These are phyloP conservation scores for Melanogrammus aeglefinus DNA, from an alignment of 2,797 vertebrate species.

Conservation along the genomic window DNA sequence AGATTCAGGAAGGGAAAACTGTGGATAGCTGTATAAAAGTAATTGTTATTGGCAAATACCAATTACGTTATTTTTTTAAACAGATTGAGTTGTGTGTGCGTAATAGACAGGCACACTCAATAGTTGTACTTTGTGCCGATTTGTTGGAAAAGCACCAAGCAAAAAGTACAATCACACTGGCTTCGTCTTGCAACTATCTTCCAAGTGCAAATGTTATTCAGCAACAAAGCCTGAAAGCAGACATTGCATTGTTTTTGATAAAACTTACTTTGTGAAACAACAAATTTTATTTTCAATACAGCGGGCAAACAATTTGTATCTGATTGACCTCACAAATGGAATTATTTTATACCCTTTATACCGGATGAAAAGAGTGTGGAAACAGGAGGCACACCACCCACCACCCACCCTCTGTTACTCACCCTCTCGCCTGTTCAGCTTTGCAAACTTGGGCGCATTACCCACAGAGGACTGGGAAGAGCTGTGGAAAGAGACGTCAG, in stretches of 20 bases:
- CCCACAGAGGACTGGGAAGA: conserved; percentile 81
- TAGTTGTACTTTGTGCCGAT: background rate
- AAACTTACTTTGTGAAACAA: background rate
- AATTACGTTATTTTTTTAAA: background rate
- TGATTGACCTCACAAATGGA: background rate
- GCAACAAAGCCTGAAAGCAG: background rate
- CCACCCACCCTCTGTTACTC: conserved; percentile 52
- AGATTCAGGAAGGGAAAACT: background rate
- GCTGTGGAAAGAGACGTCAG: conserved; percentile 78
- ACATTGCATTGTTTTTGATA: background rate
- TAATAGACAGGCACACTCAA: background rate
- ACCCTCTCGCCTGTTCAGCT: conserved; percentile 91
- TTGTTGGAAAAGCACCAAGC: no score
- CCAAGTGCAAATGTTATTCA: background rate
- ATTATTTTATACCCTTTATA: no score
- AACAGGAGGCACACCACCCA: background rate
- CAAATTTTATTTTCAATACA: background rate
- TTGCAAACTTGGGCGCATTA: conserved; percentile 80
- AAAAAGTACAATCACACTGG: background rate
- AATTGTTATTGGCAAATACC: background rate
- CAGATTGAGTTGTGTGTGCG: background rate
- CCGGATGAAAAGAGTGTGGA: no score
- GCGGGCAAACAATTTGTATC: background rate
- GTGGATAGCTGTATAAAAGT: background rate
- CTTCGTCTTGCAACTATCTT: background rate